Evolutionary conservation across 2,113 vertebrate genomes (phyloP), one percentile per base, ranked within the genome.

Genomic region (Micronisus gabar): DNA sequence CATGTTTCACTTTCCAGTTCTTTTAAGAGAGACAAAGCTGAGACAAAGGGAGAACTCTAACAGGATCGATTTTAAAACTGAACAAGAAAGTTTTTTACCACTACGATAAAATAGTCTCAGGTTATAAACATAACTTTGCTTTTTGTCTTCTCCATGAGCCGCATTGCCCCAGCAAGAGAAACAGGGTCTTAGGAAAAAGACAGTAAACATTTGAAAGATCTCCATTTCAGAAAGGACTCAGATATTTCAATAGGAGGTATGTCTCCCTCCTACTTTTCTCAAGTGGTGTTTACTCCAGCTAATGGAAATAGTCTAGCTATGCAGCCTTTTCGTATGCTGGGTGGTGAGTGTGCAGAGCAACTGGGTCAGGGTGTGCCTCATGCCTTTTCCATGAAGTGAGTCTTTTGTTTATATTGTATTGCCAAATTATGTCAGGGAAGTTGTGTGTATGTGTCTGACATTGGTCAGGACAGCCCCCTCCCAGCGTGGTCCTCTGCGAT

Each of bases 281-380:
- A 80, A 95, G 58, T 86, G 43, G 15, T 86, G 50, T 93, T 95
- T 97, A 83, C 89, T 91, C 73, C 95, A 76, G 86, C 86, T 97
- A 90, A 95, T 93, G 94, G 90, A 65, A 92, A 29, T 21, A 61
- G 81, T 58, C 66, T 40, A 41, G 45, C 73, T 82, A 25, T 76
- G 91, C 38, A 79, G 45, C 30, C 61, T 52, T 86, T 79, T 87
- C 3, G 3, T 56, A 29, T 52, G 38, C 56, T 67, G 73, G 19
- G 73, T 53, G 40, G 43, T 0, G 0, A 93, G 84, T 26, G 17
- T 53, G 84, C 66, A 55, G 88, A 75, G 80, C 73, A 84, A 84
- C n/a, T 38, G 70, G 38, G 50, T 62, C 89, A 86, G 91, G 95
- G 93, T 38, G 95, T 94, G 95, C 45, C 71, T 96, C 94, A 52